Base-by-base conservation (phyloP, 2,888 invertebrate genomes). In the Cylindroiulus punctatus region DNA sequence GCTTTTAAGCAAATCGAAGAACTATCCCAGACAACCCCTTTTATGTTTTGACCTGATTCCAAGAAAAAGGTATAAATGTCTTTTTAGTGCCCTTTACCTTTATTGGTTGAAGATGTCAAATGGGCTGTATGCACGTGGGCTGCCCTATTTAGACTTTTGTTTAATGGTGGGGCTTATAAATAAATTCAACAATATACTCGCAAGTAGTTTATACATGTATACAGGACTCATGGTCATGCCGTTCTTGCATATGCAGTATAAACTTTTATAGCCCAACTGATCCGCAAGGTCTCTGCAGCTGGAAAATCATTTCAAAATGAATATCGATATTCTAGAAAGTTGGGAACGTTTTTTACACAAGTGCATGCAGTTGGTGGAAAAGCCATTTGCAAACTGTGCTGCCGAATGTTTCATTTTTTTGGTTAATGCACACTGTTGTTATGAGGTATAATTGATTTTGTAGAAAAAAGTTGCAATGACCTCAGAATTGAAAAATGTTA, bases 1-100 rank as follows among this genome's bases (percentile, higher is more conserved):
- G 76, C 76, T 76, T 76, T 76, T 76, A 76, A 76, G 76, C 76
- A 76, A 76, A 76, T 76, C 76, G 76, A 76, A 76, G 76, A 76
- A 30, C 76, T 30, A 76, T 30, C 30, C 30, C 26, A 4, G 30
- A 30, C 76, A 76, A 76, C 76, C 30, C 76, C 52, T 52, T 76
- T 76, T 76, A 76, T 76, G 76, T 30, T 76, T 76, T 76, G 30
- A 76, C 76, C 76, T 76, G 30, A 26, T 76, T 76, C 76, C 30
- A 76, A 76, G 76, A 76, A 76, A 76, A 76, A 76, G 76, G 76
- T 76, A 10, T 76, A 76, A 76, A 30, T 76, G 76, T 76, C 30
- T 5, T 76, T 76, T 76, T 76, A 76, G 30, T 76, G 30, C 76
- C 30, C 76, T 76, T 76, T 76, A 76, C 76, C 30, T 76, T 76